phyloP scores from a whole-genome alignment of 2,113 vertebrate genomes.

The Noctilio leporinus region DNA sequence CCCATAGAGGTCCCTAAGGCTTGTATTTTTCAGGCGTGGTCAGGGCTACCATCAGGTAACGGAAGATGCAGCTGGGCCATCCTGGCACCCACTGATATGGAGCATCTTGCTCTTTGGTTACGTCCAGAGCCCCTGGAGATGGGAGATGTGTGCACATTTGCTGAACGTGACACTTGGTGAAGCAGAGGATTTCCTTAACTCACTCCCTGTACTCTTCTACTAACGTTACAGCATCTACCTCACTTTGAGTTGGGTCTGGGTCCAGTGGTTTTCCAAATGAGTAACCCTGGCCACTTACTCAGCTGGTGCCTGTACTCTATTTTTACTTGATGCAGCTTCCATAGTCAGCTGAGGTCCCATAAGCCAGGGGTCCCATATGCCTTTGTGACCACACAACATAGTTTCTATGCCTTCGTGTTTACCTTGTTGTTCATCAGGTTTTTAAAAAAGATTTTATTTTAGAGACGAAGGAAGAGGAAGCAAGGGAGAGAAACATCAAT shows the following conservation, averaged over 20 bases:
- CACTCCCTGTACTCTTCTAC: too few relatives aligned
- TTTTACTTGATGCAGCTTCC: not conserved
- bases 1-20: not conserved
- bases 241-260: rapidly evolving
- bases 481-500: too few relatives aligned
- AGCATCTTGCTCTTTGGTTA: not conserved
- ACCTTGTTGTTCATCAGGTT: not conserved
- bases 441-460: too few relatives aligned
- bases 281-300: not conserved
- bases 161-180: not conserved
- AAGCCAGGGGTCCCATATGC: not conserved
- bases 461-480: too few relatives aligned
- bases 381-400: not conserved
- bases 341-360: rapidly evolving
- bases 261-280: not conserved
- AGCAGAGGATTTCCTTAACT: not conserved
- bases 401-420: not conserved
- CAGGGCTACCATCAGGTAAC: not conserved
- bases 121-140: not conserved
- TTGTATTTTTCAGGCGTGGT: not conserved
- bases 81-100: not conserved
- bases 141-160: not conserved
- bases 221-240: not conserved
- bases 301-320: too few relatives aligned
- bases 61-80: not conserved